A percentile compares a stretch with the other conserved stretches of the same genome.
These are phyloP conservation scores for Eucriotettix oculatus DNA, from an alignment of 2,888 invertebrate species.

Conservation along the genomic window DNA sequence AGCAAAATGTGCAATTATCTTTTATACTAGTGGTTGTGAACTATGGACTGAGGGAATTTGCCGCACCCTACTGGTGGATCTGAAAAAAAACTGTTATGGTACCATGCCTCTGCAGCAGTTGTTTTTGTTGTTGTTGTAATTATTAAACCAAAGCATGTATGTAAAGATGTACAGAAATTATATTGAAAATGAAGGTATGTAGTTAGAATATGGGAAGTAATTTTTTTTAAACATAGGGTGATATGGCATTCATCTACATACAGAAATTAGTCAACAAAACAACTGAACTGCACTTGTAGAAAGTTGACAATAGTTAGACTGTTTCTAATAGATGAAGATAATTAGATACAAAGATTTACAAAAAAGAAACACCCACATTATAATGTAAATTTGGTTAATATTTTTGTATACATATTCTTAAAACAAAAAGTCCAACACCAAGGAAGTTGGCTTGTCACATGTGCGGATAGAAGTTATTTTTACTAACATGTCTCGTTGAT, in stretches of 20 bases:
- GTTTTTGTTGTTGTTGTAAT: constrained; percentile 8
- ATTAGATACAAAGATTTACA: not conserved
- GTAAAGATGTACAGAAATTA: constrained; percentile 10
- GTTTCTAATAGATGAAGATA: constrained; percentile 1
- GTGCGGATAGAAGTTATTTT: constrained; percentile 9
- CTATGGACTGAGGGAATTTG: constrained; percentile 7
- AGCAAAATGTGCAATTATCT: constrained; percentile 12
- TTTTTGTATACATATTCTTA: constrained; percentile 14
- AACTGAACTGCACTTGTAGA: constrained; percentile 9
- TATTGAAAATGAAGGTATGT: constrained; percentile 8
- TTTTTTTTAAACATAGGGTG: constrained; percentile 6
- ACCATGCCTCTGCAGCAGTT: constrained; percentile 9
- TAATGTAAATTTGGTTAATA: constrained; percentile 14
- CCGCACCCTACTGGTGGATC: not conserved
- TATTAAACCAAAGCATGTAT: constrained; percentile 13
- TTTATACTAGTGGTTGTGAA: constrained; percentile 13
- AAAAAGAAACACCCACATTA: constrained; percentile 6
- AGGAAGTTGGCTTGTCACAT: constrained; percentile 1
- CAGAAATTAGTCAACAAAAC: not conserved
- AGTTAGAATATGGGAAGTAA: constrained; percentile 8
- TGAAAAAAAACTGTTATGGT: not conserved
- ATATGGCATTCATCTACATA: not conserved
- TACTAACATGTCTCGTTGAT: constrained; percentile 7
- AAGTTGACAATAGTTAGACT: constrained; percentile 2
- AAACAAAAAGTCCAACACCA: constrained; percentile 7